A percentile compares a stretch with the other conserved stretches of the same genome.
These are phyloP conservation scores for Brienomyrus longianalis DNA, from an alignment of 2,113 vertebrate genomes.

Conservation along the genomic window DNA sequence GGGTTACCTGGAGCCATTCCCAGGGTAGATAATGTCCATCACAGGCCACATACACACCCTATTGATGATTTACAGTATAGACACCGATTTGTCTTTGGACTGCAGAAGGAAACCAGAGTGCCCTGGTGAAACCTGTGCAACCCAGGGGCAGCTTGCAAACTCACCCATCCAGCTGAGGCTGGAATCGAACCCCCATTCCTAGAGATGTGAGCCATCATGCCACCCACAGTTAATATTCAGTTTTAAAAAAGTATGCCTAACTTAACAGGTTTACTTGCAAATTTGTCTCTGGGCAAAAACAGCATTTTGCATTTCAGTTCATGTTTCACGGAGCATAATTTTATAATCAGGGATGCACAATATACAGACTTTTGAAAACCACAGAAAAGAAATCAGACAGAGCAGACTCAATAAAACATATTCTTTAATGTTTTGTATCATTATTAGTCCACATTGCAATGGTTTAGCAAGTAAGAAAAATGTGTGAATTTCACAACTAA, in stretches of 20 bases:
- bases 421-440: slow-evolving; percentile 77
- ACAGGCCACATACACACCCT: neutral
- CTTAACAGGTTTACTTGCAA: neutral
- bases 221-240: neutral
- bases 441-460: slow-evolving; percentile 93
- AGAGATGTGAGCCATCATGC: neutral
- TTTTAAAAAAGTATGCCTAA: neutral
- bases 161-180: neutral
- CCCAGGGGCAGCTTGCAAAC: neutral
- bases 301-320: neutral
- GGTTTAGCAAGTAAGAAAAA: slow-evolving; percentile 74
- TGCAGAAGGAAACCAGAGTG: neutral
- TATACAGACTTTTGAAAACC: neutral
- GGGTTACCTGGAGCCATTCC: neutral
- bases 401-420: slow-evolving; percentile 63
- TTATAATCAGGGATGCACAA: neutral
- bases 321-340: neutral
- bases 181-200: neutral
- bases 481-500: slow-evolving; percentile 74
- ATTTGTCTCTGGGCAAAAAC: neutral
- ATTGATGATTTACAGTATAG: neutral
- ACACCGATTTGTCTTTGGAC: neutral
- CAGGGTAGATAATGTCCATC: neutral
- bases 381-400: slow-evolving; percentile 20
- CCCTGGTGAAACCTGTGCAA: neutral